Base-by-base conservation (phyloP, 2,888 invertebrate genomes). In the Hydrotaea cyrtoneurina region DNA sequence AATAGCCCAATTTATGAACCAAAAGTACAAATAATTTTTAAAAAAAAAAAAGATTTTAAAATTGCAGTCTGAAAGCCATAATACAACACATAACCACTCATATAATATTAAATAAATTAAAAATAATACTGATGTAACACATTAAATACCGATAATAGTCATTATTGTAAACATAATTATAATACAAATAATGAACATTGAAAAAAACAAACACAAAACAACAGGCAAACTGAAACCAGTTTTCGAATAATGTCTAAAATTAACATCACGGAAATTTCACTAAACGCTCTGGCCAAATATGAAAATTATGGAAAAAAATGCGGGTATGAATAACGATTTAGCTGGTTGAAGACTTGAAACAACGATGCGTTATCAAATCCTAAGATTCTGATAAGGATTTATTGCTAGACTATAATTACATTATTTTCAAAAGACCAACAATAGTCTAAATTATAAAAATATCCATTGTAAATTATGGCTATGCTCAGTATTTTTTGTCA, bases 1-100 rank as follows among this genome's bases (percentile, higher is more conserved):
- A 91, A 91, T 91, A 91, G 92, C 91, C 91, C 91, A 92, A 92
- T 91, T 91, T 91, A 90, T 91, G 89, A 92, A 91, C 91, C 92
- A 92, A 91, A 90, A 91, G 92, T 92, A 92, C 92, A 92, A 92
- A 92, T 90, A 87, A 86, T 86, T 87, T 86, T 86, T 86, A 87
- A 86, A 89, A 89, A 85, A 88, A 91, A 87, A 86, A 89, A 89
- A 85, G 88, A 91, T 86, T 90, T 89, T 86, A 90, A 89, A 90
- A 91, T 89, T 90, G 90, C 91, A 91, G 90, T 89, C 90, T 90
- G 88, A 90, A 88, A 88, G 88, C 88, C 88, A 89, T 87, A 87
- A 86, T 69, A 72, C 23, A 1, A 71, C 82, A 80, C 77, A 15
- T 78, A 86, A 78, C 73, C 78, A 80, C 78, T 82, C 79, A 87